Evolutionary conservation across 2,113 vertebrate species (phyloP).

Genomic region (Lepisosteus oculatus): DNA sequence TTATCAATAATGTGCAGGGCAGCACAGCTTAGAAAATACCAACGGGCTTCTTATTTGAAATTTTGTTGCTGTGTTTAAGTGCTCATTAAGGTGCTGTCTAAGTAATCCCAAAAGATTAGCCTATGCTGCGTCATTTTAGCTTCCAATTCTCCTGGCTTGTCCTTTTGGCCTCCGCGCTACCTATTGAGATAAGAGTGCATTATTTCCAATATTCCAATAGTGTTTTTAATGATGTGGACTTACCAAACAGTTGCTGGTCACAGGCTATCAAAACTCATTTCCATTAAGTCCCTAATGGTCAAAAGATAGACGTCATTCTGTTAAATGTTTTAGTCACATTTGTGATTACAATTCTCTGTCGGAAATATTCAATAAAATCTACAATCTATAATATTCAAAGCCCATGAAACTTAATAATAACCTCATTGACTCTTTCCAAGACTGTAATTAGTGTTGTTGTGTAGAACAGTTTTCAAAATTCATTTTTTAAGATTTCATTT

Average conservation of each 20-base stretch:
- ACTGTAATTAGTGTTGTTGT: no score
- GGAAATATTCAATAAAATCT: not conserved
- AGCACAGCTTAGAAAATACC: constrained; percentile 3
- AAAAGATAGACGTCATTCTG: not conserved
- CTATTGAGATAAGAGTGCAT: constrained; percentile 9
- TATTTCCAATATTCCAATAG: constrained; percentile 5
- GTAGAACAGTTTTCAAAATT: no score
- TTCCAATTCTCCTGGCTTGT: constrained; percentile 7
- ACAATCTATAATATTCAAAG: not conserved
- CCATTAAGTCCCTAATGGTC: not conserved
- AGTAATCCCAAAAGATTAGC: constrained; percentile 23
- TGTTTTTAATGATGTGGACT: constrained; percentile 12
- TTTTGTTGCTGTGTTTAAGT: constrained; percentile 7
- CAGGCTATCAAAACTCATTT: constrained; percentile 2
- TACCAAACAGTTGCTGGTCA: not conserved
- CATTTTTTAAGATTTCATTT: no score
- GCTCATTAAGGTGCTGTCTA: constrained; percentile 17
- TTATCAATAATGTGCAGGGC: constrained; percentile 28
- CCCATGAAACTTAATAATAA: no score
- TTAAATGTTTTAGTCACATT: no score
- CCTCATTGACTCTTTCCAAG: no score
- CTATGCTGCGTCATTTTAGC: not conserved
- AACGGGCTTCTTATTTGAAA: constrained; percentile 15
- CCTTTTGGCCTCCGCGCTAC: constrained; percentile 12
- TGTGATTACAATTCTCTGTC: not conserved